Conservation (phyloP, 2,888 invertebrate species). For the Melinaea menophilus region DNA sequence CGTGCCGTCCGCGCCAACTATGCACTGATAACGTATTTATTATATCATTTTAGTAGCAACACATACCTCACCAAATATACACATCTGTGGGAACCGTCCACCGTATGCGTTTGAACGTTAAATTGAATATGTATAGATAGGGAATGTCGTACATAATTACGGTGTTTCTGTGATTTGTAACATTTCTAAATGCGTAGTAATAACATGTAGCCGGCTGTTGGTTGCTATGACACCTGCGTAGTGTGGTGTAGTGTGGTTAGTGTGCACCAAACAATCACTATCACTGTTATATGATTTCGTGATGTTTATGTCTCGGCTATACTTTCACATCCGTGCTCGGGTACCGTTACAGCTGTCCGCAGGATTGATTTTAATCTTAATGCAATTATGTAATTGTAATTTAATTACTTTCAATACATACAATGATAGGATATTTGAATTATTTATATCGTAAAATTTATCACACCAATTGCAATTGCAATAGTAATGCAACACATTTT, state of each 20-base stretch:
- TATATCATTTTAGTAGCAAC: constrained; percentile 33
- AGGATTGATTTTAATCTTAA: constrained; percentile 39
- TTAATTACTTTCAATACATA: constrained; percentile 20
- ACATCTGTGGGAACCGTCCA: constrained; percentile 4
- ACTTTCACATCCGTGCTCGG: constrained; percentile 41
- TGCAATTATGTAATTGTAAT: constrained; percentile 33
- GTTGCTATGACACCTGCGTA: not conserved
- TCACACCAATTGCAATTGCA: too few species aligned
- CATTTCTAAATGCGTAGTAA: not conserved
- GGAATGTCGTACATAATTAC: not conserved
- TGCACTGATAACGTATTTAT: constrained; percentile 49
- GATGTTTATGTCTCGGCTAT: constrained; percentile 31
- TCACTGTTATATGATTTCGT: constrained; percentile 30
- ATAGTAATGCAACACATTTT: too few species aligned
- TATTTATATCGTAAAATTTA: not conserved
- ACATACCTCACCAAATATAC: not conserved
- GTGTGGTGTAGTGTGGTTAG: constrained; percentile 8
- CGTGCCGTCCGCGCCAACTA: constrained; percentile 48
- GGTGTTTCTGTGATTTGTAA: not conserved
- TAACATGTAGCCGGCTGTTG: constrained; percentile 9
- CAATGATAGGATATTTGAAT: not conserved
- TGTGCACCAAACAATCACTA: constrained; percentile 26
- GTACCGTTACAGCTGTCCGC: constrained; percentile 37
- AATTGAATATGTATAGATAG: constrained; percentile 6
- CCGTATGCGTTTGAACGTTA: constrained; percentile 1